Evolutionary conservation across 2,797 vertebrate species (phyloP).

Genomic region (Allobates femoralis): DNA sequence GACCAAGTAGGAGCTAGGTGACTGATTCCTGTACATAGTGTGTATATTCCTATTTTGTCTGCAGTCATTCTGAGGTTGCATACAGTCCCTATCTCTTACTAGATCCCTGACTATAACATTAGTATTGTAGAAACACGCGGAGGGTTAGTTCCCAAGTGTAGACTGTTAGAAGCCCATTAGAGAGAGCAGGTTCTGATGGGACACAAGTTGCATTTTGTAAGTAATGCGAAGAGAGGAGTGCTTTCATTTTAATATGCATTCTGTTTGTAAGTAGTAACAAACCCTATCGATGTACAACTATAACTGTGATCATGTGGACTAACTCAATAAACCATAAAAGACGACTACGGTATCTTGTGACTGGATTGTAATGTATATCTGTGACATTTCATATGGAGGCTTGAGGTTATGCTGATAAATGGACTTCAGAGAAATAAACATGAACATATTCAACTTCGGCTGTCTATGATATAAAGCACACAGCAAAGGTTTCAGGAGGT

Average conservation of each 20-base stretch:
- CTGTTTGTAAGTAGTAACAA: slow-evolving; percentile 81
- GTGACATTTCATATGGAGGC: background rate
- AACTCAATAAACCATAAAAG: slow-evolving; percentile 89
- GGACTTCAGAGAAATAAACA: background rate
- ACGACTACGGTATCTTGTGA: slow-evolving; percentile 35
- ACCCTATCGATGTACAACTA: slow-evolving; percentile 88
- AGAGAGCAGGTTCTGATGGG: slow-evolving; percentile 73
- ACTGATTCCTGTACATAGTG: slow-evolving; percentile 80
- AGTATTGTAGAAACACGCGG: slow-evolving; percentile 73
- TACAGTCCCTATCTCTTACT: slow-evolving; percentile 73
- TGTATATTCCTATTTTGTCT: slow-evolving; percentile 79
- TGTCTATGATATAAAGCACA: too few species aligned
- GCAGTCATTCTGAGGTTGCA: slow-evolving; percentile 76
- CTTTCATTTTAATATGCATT: slow-evolving; percentile 89
- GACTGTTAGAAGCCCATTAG: slow-evolving; percentile 76
- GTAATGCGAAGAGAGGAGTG: slow-evolving; percentile 78
- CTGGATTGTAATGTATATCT: slow-evolving; percentile 26
- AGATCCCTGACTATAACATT: slow-evolving; percentile 77
- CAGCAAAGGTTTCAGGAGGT: too few species aligned
- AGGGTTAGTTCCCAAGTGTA: slow-evolving; percentile 78
- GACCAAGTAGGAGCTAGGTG: slow-evolving; percentile 69
- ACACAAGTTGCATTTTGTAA: slow-evolving; percentile 78
- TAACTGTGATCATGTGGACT: slow-evolving; percentile 93
- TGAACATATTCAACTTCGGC: background rate
- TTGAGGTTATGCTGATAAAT: background rate